Conservation (phyloP, 2,888 invertebrate species). For the Tipula confusa region DNA sequence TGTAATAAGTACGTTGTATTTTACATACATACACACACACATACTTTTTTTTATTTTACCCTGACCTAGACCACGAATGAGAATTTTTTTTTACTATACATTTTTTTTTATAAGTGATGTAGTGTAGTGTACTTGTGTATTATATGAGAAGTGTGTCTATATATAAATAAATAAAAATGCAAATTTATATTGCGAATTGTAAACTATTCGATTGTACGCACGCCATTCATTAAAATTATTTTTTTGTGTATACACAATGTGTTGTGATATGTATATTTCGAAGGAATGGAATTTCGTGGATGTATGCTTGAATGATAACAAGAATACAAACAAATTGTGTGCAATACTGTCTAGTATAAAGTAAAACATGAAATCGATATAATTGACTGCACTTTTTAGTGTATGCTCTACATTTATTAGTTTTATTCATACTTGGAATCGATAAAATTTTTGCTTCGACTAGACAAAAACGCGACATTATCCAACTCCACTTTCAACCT, state of each 20-base stretch:
- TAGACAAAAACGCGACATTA: no score
- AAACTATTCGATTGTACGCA: not conserved
- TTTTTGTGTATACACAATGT: not conserved
- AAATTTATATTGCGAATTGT: not conserved
- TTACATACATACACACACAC: not conserved
- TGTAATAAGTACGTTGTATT: not conserved
- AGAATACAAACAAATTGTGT: not conserved
- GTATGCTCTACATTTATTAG: not conserved
- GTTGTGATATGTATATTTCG: not conserved
- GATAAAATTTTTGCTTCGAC: no score
- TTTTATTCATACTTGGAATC: no score
- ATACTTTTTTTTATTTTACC: not conserved
- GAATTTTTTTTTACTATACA: not conserved
- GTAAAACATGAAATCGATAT: not conserved
- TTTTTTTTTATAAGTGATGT: not conserved
- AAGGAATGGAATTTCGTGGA: not conserved
- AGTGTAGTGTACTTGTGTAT: not conserved
- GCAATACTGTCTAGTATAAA: not conserved
- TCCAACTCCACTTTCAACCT: no score
- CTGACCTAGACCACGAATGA: conserved; percentile 9
- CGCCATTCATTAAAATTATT: not conserved
- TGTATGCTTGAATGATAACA: not conserved
- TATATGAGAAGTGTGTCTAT: not conserved
- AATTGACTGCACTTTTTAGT: not conserved
- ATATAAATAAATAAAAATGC: not conserved